A percentile compares a stretch with the other conserved stretches of the same genome.
Conservation (phyloP, 37 sponge, comb jelly and placozoan species). For the Agelas oroides region DNA sequence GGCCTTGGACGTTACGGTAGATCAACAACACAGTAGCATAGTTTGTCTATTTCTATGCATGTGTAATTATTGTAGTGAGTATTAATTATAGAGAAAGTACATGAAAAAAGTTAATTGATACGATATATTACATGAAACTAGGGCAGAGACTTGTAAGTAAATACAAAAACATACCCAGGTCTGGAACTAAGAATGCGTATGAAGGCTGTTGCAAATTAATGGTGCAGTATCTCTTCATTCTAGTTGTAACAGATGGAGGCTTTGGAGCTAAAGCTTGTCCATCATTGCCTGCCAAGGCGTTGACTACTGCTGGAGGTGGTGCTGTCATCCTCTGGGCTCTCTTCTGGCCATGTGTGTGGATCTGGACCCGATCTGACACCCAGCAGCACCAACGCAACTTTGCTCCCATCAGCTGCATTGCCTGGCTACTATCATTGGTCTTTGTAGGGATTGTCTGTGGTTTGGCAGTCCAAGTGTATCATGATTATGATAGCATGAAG, state of each 20-base stretch:
- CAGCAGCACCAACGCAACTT: not conserved
- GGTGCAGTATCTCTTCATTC: not conserved
- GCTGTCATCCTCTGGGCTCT: not conserved
- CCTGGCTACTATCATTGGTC: not conserved
- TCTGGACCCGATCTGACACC: not conserved
- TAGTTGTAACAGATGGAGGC: too few species aligned
- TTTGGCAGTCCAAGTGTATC: not conserved
- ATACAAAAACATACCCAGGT: too few species aligned
- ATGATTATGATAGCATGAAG: not conserved
- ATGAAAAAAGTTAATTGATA: too few species aligned
- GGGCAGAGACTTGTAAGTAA: too few species aligned
- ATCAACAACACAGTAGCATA: too few species aligned
- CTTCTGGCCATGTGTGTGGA: slow-evolving; percentile 13
- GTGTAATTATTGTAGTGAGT: too few species aligned
- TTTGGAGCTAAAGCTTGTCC: too few species aligned
- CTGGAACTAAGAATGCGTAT: too few species aligned
- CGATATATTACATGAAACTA: too few species aligned
- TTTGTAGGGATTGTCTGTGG: not conserved
- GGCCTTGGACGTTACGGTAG: too few species aligned
- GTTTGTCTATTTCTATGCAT: too few species aligned
- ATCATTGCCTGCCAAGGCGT: not conserved
- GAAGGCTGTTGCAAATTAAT: not conserved
- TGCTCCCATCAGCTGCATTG: not conserved
- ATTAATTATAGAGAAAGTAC: too few species aligned
- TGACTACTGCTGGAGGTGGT: not conserved